Evolutionary conservation across 2,888 invertebrate species (phyloP), one percentile per base, ranked within the genome.

Genomic region (Boloria selene): DNA sequence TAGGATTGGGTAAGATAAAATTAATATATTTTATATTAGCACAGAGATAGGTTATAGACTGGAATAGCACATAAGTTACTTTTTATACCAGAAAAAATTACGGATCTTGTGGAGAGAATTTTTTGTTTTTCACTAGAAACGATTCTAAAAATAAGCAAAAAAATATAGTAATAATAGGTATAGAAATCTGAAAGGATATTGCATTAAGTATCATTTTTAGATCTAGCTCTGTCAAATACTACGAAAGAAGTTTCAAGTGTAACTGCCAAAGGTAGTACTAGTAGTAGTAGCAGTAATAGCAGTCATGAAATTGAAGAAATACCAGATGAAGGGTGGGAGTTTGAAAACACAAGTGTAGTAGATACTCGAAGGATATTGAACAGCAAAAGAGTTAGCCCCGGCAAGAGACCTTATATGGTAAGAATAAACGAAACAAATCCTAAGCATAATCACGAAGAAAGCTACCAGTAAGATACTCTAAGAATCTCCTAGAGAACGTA

Each of bases 401-500:
- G 87, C 2, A 86, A 81, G 62, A 77, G 90, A 49, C 88, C 90
- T 13, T 91, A 91, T 26, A 91, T 91, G 91, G 91, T 90, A 79
- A 74, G 77, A 53, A 13, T 26, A 13, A 70, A 49, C 61, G 52
- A 17, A 22, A n/a, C n/a, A n/a, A n/a, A n/a, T n/a, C n/a, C n/a
- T n/a, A n/a, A n/a, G n/a, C n/a, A n/a, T 22, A 22, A 22, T 22
- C 22, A 22, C 22, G 22, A 1, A 2, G 22, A 3, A 22, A 22
- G 1, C 3, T 22, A 22, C 3, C 22, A 22, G 22, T 22, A 22
- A 22, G 3, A 2, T 22, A 22, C 22, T 22, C 22, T 22, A 22
- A 22, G 22, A 22, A 22, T 22, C 22, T 22, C 22, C 22, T 22
- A 22, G 22, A 3, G 22, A 22, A 2, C 22, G 22, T 22, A 22